These are phyloP conservation scores for Myoxocephalus aenaeus DNA, from an alignment of 2,797 vertebrate genomes.

Conservation along the genomic window DNA sequence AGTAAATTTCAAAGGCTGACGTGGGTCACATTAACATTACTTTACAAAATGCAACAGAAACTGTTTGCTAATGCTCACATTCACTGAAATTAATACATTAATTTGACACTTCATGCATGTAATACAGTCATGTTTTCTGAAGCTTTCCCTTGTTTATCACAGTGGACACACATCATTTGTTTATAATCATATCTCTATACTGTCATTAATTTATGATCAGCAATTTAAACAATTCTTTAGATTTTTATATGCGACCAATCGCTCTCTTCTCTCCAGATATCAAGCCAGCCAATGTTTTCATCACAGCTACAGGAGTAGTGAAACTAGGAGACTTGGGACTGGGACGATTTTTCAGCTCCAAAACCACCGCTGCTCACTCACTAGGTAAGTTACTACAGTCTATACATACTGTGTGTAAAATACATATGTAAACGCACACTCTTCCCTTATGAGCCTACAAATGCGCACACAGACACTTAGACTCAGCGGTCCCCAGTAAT, in stretches of 20 bases:
- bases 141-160: not conserved
- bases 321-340: slow-evolving; percentile 97
- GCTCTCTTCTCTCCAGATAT: slow-evolving; percentile 86
- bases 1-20: slow-evolving; percentile 74
- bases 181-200: not conserved
- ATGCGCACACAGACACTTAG: slow-evolving; percentile 28
- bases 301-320: slow-evolving; percentile 97
- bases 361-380: slow-evolving; percentile 97
- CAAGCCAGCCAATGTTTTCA: slow-evolving; percentile 99
- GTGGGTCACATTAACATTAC: slow-evolving; percentile 53
- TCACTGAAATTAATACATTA: slow-evolving; percentile 36
- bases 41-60: slow-evolving; percentile 44
- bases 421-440: slow-evolving; percentile 19
- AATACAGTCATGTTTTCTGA: slow-evolving; percentile 20
- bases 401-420: not conserved
- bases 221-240: not conserved
- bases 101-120: not conserved
- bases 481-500: slow-evolving; percentile 64
- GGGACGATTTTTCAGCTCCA: slow-evolving; percentile 98
- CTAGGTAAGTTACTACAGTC: slow-evolving; percentile 86
- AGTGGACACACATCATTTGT: not conserved
- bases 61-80: slow-evolving; percentile 27
- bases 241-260: not conserved
- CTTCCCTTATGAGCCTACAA: slow-evolving; percentile 11
- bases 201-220: not conserved